Evolutionary conservation across 2,888 invertebrate genomes (phyloP), one percentile per base, ranked within the genome.

Genomic region (Sipha maydis): DNA sequence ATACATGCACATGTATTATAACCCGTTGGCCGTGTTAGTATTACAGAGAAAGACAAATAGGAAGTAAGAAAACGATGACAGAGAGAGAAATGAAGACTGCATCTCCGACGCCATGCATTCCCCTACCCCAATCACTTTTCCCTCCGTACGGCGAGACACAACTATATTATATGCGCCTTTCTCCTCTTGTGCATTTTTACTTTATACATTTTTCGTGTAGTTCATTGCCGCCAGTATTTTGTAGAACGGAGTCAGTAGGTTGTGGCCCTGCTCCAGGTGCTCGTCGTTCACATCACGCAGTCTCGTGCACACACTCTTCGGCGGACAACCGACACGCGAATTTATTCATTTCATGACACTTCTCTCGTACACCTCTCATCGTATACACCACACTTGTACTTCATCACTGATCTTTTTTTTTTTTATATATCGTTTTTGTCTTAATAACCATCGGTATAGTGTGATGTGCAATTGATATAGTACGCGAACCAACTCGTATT

Each of bases 221-320:
- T 88, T 82, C 88, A 75, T 80, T 75, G 86, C 71, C 86, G 86
- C 79, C 79, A 38, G 56, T 75, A 56, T 75, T 80, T 88, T 80
- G 25, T 88, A 75, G 88, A 88, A 82, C 88, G 75, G 75, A 88
- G 88, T 88, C 88, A 88, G 88, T 88, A 88, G 88, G 88, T 88
- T 88, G 88, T 88, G 82, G 88, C 75, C 88, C 80, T 80, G 86
- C 80, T 86, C 86, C 88, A 80, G 79, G 80, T 80, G 80, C 80
- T 69, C 61, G 61, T 38, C 75, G 76, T 41, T 28, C 34, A 28
- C 25, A 21, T 61, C 25, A 38, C 38, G 21, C 82, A 80, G 88
- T 88, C 88, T 88, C 82, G 82, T 31, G 88, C 73, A 61, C 76
- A 78, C 85, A 67, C 77, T 80, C 86, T 79, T 21, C 75, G 88